These are phyloP conservation scores for Conus ventricosus DNA, from an alignment of 1,140 invertebrate genomes.

Conservation along the genomic window DNA sequence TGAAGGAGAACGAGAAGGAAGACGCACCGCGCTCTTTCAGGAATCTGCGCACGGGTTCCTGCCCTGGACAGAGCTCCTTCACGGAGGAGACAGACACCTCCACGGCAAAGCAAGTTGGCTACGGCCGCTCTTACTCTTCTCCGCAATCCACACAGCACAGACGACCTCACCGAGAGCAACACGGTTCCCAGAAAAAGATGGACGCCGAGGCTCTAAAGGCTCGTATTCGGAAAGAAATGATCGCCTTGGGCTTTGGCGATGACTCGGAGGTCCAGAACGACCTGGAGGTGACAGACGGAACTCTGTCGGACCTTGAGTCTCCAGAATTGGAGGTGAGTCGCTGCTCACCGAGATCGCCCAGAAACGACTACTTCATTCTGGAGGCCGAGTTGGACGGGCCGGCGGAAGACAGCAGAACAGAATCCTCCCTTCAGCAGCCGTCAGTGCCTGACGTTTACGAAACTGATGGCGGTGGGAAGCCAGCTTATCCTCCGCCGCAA, in stretches of 20 bases:
- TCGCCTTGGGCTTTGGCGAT: background rate
- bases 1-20: background rate
- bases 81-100: background rate
- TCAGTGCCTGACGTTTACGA: background rate
- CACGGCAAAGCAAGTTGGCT: background rate
- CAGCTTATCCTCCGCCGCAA: conserved; percentile 1
- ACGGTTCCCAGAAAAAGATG: background rate
- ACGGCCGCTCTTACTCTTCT: conserved; percentile 18
- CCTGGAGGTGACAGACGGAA: background rate
- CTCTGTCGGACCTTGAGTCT: background rate
- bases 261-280: background rate
- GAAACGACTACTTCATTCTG: conserved; percentile 31
- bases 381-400: background rate
- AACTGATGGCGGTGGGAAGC: background rate
- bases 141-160: background rate
- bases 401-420: background rate
- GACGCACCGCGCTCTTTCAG: background rate
- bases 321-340: background rate
- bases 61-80: background rate
- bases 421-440: background rate
- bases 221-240: conserved; percentile 28
- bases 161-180: no score
- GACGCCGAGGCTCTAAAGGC: background rate
- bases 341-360: background rate
- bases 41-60: background rate